Conservation (phyloP, 2,113 vertebrate genomes). For the Cephalopholis sonnerati region DNA sequence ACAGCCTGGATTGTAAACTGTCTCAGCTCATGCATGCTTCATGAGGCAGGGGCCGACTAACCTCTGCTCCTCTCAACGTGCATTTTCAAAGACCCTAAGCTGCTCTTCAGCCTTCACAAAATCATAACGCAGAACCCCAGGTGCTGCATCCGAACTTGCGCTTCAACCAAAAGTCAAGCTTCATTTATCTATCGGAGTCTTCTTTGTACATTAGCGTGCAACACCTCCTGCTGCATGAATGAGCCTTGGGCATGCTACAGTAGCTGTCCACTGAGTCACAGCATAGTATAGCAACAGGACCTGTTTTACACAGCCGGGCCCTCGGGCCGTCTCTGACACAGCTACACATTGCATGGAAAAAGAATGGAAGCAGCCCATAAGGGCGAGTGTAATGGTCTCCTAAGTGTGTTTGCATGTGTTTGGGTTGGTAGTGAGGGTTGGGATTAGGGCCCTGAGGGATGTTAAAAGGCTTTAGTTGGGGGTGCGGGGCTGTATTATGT, state of each 20-base stretch:
- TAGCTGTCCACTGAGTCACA: slow-evolving; percentile 32
- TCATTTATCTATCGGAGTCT: slow-evolving; percentile 23
- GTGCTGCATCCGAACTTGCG: slow-evolving; percentile 20
- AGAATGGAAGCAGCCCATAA: slow-evolving; percentile 13
- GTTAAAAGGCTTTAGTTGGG: slow-evolving; percentile 7
- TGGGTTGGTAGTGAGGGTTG: slow-evolving; percentile 17
- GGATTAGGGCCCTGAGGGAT: slow-evolving; percentile 5
- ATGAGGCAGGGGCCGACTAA: slow-evolving; percentile 57
- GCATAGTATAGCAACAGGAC: not conserved
- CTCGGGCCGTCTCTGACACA: slow-evolving; percentile 12
- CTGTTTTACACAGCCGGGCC: slow-evolving; percentile 5
- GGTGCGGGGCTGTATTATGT: not conserved
- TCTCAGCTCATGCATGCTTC: slow-evolving; percentile 68
- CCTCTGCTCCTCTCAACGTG: slow-evolving; percentile 10
- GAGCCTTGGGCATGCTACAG: slow-evolving; percentile 27
- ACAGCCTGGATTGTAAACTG: slow-evolving; percentile 39
- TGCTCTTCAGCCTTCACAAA: not conserved
- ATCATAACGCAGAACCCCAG: slow-evolving; percentile 10
- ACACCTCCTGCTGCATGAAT: slow-evolving; percentile 46
- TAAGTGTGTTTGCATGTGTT: slow-evolving; percentile 25
- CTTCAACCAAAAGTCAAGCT: slow-evolving; percentile 39
- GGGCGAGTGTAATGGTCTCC: slow-evolving; percentile 23
- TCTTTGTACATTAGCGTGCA: slow-evolving; percentile 25
- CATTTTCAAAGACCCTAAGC: slow-evolving; percentile 34
- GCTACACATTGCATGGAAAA: slow-evolving; percentile 11